A percentile compares a stretch with the other conserved stretches of the same genome.
Evolutionary conservation across 2,113 vertebrate genomes (phyloP).

Genomic region (Hassar affinis): DNA sequence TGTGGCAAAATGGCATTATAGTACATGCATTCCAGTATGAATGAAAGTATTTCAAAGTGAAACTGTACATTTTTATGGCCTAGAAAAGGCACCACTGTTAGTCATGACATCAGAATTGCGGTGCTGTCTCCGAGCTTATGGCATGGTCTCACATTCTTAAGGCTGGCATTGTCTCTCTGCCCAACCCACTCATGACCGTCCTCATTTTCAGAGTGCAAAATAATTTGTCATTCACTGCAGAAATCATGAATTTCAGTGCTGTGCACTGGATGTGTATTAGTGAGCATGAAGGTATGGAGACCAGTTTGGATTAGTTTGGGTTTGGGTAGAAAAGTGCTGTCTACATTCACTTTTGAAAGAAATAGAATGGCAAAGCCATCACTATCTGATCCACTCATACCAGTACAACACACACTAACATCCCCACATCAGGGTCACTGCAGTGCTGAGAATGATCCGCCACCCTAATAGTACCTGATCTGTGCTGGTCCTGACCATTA

Average conservation of each 20-base stretch:
- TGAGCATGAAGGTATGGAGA: background rate
- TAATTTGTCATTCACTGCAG: constrained; percentile 14
- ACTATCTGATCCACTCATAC: too few species aligned
- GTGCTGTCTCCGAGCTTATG: constrained; percentile 42
- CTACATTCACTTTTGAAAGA: background rate
- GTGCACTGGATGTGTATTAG: background rate
- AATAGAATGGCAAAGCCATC: background rate
- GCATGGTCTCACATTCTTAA: constrained; percentile 47
- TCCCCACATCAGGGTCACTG: too few species aligned
- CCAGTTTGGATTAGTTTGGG: background rate
- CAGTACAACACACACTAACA: too few species aligned
- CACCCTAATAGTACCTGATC: too few species aligned
- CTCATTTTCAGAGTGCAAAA: constrained; percentile 18
- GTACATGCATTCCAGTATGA: background rate
- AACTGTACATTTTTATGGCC: background rate
- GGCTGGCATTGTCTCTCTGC: constrained; percentile 40
- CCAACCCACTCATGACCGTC: constrained; percentile 19
- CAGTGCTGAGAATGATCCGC: too few species aligned
- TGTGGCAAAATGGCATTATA: background rate
- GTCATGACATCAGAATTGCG: constrained; percentile 42
- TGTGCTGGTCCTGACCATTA: too few species aligned
- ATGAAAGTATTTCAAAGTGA: background rate
- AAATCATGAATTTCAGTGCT: background rate
- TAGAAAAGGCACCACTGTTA: constrained; percentile 24
- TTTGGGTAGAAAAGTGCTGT: background rate